Conservation (phyloP, 53 echinoderm and acorn worm genomes). For the Hippasteria phrygiana region DNA sequence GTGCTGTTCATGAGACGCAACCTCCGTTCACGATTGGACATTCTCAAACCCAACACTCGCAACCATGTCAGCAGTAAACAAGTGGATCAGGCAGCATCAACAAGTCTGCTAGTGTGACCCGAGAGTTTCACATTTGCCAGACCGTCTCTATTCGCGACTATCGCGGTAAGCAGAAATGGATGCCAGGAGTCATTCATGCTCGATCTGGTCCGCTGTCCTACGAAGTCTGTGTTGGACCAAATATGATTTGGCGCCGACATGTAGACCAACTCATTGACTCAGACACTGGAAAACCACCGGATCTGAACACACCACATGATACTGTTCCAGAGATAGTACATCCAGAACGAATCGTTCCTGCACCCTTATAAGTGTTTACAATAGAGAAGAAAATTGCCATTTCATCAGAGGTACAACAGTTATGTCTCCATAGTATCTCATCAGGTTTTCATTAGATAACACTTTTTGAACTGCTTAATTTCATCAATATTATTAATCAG, state of each 20-base stretch:
- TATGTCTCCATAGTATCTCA: too few relatives aligned
- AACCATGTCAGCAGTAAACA: constrained; percentile 36
- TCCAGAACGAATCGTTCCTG: background rate
- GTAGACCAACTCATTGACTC: constrained; percentile 1
- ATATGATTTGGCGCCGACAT: constrained; percentile 16
- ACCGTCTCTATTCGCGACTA: constrained; percentile 48
- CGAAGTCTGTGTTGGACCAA: background rate
- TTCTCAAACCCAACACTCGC: constrained; percentile 19
- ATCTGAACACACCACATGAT: background rate
- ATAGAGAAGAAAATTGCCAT: background rate
- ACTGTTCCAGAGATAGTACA: background rate
- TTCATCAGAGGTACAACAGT: too few relatives aligned
- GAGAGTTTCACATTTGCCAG: constrained; percentile 38
- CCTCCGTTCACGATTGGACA: constrained; percentile 9
- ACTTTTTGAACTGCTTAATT: background rate
- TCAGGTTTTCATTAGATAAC: background rate
- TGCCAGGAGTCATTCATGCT: background rate
- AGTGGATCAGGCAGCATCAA: constrained; percentile 21
- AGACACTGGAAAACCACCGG: background rate
- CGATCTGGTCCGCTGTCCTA: constrained; percentile 2
- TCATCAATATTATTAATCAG: background rate
- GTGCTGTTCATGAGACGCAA: constrained; percentile 13
- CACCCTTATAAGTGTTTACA: background rate
- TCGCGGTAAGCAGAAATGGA: constrained; percentile 2
- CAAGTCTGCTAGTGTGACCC: background rate